Percentiles rank a stretch among this genome's conserved stretches.
Evolutionary conservation across 2,113 vertebrate genomes (phyloP).

Genomic region (Xenopus borealis): DNA sequence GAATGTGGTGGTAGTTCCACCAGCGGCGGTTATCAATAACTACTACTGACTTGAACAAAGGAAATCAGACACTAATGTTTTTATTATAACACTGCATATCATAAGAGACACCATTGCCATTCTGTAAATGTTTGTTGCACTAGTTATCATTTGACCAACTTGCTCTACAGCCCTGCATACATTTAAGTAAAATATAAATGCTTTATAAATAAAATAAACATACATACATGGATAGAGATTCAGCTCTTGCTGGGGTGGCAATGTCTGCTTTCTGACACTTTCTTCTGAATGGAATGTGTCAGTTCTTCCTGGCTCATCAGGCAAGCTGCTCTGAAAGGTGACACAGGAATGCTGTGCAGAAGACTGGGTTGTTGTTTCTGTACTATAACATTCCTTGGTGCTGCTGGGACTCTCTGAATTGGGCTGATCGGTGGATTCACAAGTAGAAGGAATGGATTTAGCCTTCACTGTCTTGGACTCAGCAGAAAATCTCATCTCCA

Average conservation of each 20-base stretch:
- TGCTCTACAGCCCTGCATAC: too few relatives aligned
- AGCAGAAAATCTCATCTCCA: slow-evolving; percentile 79
- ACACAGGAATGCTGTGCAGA: slow-evolving; percentile 54
- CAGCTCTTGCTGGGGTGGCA: slow-evolving; percentile 65
- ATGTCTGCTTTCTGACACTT: slow-evolving; percentile 60
- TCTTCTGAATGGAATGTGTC: slow-evolving; percentile 49
- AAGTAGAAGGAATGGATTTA: slow-evolving; percentile 69
- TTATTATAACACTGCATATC: too few relatives aligned
- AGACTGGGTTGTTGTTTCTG: slow-evolving; percentile 37
- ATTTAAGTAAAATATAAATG: too few relatives aligned
- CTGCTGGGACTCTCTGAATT: slow-evolving; percentile 49
- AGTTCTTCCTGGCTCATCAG: slow-evolving; percentile 40
- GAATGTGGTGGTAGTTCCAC: too few relatives aligned
- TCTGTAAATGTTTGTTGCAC: too few relatives aligned
- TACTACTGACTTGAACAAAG: too few relatives aligned
- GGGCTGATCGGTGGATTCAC: slow-evolving; percentile 65
- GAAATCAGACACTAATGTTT: too few relatives aligned
- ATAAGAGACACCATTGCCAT: too few relatives aligned
- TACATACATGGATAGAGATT: neutral
- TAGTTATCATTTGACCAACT: too few relatives aligned
- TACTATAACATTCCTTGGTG: slow-evolving; percentile 47
- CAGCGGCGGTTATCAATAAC: too few relatives aligned
- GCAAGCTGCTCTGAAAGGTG: slow-evolving; percentile 46
- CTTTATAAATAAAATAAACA: too few relatives aligned
- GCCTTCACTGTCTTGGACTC: slow-evolving; percentile 61